Percentiles rank a stretch among this genome's conserved stretches.
Evolutionary conservation across 2,888 invertebrate species (phyloP).

Genomic region (Trissolcus brochymenae): DNA sequence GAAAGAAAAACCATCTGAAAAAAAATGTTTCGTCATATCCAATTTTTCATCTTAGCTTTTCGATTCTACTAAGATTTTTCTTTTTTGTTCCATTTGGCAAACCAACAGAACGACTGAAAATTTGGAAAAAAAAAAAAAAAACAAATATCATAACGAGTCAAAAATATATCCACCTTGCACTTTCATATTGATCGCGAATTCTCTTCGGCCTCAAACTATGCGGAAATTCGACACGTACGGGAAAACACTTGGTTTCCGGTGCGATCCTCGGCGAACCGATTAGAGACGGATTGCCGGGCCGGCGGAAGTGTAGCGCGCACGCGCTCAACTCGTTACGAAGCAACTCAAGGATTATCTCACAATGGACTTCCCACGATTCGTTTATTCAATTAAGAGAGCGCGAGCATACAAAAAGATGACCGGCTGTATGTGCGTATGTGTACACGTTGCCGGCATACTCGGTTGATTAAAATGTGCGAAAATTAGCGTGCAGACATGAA

Average conservation of each 20-base stretch:
- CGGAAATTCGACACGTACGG: constrained; percentile 46
- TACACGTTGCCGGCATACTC: constrained; percentile 10
- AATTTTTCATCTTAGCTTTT: not conserved
- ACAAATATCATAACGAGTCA: not conserved
- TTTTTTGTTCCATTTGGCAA: too few relatives aligned
- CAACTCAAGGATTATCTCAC: constrained; percentile 66
- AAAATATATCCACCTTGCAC: not conserved
- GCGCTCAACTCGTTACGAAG: constrained; percentile 48
- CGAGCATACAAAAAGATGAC: constrained; percentile 35
- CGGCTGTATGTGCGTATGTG: constrained; percentile 11
- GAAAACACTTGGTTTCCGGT: constrained; percentile 47
- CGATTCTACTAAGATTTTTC: not conserved
- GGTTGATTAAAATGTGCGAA: constrained; percentile 49
- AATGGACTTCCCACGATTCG: constrained; percentile 69
- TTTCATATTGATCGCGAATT: constrained; percentile 7
- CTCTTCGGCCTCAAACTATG: constrained; percentile 10
- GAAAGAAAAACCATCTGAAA: constrained; percentile 29
- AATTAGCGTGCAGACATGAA: constrained; percentile 44
- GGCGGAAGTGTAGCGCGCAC: constrained; percentile 56
- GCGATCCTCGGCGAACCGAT: constrained; percentile 21
- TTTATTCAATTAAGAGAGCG: constrained; percentile 57
- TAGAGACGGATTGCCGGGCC: constrained; percentile 29
- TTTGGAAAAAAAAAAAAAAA: not conserved
- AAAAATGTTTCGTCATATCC: not conserved
- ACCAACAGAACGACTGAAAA: too few relatives aligned